Evolutionary conservation across 2,797 vertebrate species (phyloP).

Genomic region (Coregonus sp.): DNA sequence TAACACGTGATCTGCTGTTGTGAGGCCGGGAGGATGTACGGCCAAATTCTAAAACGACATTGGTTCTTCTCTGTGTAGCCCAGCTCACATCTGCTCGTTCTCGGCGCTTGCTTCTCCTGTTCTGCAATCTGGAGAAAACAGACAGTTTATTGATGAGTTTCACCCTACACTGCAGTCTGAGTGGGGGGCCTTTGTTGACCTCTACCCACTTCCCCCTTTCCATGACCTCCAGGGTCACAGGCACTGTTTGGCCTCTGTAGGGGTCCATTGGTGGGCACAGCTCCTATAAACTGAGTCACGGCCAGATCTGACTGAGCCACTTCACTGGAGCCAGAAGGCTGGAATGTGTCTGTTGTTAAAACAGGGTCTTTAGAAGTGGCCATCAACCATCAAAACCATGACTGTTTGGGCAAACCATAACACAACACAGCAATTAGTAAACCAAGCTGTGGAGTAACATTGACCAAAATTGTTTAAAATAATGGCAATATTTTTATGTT

Average conservation of each 20-base stretch:
- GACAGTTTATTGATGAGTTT: too few relatives aligned
- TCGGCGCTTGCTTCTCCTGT: too few relatives aligned
- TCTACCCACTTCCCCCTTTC: too few relatives aligned
- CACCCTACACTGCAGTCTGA: too few relatives aligned
- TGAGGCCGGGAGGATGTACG: too few relatives aligned
- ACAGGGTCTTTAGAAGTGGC: conserved; percentile 33
- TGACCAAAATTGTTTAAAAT: conserved; percentile 15
- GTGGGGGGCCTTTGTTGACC: too few relatives aligned
- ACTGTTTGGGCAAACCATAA: conserved; percentile 32
- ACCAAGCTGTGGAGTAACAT: conserved; percentile 17
- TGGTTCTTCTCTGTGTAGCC: too few relatives aligned
- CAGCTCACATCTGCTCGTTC: too few relatives aligned
- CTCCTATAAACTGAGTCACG: neutral
- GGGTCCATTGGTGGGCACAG: conserved; percentile 1
- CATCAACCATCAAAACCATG: conserved; percentile 23
- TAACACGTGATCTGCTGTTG: too few relatives aligned
- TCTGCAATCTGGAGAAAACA: too few relatives aligned
- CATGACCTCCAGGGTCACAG: neutral
- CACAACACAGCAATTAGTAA: too few relatives aligned
- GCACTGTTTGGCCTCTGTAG: conserved; percentile 4
- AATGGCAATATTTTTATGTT: conserved; percentile 27
- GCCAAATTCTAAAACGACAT: too few relatives aligned
- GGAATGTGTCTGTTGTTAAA: conserved; percentile 22
- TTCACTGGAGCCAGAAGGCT: conserved; percentile 14
- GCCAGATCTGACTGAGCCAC: neutral